phyloP scores from a whole-genome alignment of 2,113 vertebrate genomes.

The Thalassarche chlororhynchos region DNA sequence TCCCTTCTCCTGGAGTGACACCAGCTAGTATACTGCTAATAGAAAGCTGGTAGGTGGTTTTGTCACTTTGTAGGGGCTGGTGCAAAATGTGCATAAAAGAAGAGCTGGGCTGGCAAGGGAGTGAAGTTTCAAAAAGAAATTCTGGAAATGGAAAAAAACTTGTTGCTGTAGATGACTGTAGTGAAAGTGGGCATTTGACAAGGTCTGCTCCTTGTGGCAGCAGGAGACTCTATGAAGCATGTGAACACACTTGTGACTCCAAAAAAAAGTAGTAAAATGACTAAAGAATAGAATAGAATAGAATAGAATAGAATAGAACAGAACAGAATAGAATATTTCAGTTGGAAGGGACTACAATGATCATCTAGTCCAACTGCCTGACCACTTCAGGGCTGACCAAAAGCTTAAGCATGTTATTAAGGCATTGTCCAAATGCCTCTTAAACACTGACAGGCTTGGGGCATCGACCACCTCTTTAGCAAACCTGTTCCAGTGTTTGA shows the following conservation, averaged over 20 bases:
- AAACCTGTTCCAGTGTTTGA: background rate
- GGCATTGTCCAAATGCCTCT: background rate
- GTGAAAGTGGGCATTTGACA: background rate
- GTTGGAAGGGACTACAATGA: background rate
- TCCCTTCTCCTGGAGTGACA: background rate
- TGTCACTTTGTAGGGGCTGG: background rate
- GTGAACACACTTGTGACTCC: background rate
- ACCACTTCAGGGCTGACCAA: background rate
- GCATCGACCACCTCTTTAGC: fast-evolving
- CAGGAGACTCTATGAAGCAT: background rate
- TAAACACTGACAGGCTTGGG: background rate
- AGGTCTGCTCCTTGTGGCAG: background rate
- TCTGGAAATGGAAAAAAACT: background rate
- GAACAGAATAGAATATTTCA: background rate
- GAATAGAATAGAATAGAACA: background rate
- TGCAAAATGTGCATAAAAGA: background rate
- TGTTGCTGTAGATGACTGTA: background rate
- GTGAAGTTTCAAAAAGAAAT: background rate
- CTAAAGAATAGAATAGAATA: background rate
- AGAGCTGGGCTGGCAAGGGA: background rate
- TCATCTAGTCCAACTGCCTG: background rate
- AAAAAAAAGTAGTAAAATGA: background rate
- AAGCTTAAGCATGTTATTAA: background rate
- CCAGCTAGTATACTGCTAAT: background rate
- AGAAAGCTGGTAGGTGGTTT: background rate